Conservation (phyloP, 2,797 vertebrate species). For the Merluccius polli region DNA sequence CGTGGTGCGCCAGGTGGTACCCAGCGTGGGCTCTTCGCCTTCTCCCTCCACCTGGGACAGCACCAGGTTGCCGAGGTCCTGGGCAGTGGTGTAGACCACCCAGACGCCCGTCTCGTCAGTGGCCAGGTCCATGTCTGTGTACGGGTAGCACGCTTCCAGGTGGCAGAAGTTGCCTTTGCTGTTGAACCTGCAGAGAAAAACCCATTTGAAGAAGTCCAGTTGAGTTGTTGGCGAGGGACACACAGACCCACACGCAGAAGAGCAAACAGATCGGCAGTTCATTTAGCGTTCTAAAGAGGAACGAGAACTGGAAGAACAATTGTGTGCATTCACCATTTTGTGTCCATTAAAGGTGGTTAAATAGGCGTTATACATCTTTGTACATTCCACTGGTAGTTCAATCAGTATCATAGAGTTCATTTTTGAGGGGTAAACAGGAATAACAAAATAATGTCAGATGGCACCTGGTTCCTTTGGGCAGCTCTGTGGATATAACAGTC, state of each 20-base stretch:
- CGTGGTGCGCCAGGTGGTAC: slow-evolving; percentile 62
- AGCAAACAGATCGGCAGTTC: not conserved
- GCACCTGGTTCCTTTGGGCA: slow-evolving; percentile 64
- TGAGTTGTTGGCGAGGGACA: not conserved
- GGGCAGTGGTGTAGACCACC: slow-evolving; percentile 63
- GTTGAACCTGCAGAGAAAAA: slow-evolving; percentile 47
- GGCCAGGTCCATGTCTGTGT: slow-evolving; percentile 69
- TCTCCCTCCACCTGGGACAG: slow-evolving; percentile 54
- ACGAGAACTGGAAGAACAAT: not conserved
- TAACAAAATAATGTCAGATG: not conserved
- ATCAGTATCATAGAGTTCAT: not conserved
- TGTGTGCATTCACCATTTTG: not conserved
- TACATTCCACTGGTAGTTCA: not conserved
- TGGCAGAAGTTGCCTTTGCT: slow-evolving; percentile 67
- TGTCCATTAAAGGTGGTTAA: not conserved
- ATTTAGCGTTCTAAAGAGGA: not conserved
- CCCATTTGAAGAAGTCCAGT: not conserved
- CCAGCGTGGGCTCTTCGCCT: slow-evolving; percentile 16
- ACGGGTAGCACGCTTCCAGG: slow-evolving; percentile 52
- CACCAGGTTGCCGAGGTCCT: slow-evolving; percentile 67
- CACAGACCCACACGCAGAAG: not conserved
- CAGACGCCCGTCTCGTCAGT: slow-evolving; percentile 72
- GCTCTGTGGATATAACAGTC: slow-evolving; percentile 37
- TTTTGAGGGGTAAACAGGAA: not conserved
- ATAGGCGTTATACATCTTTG: not conserved